Evolutionary conservation across 2,113 vertebrate species (phyloP), one percentile per base, ranked within the genome.

Genomic region (Corydoras maculifer): DNA sequence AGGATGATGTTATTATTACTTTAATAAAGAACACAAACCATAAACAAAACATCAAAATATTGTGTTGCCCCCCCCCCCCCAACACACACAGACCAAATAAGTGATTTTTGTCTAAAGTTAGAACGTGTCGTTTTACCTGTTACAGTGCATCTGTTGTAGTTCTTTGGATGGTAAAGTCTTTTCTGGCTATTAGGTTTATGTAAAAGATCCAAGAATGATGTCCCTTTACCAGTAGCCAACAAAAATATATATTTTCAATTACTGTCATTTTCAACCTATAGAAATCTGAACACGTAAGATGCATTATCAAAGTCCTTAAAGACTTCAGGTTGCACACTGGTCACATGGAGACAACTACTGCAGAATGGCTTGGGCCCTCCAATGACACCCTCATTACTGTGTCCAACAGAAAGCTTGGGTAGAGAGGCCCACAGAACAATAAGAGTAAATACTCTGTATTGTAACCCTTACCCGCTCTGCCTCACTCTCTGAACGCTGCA

Each of bases 361-460:
- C 66, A 84, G 84, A 87, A 82, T 70, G 71, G 78, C 78, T 65
- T 58, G 58, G 50, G 64, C 75, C 82, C 67, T 80, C 69, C 83
- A 61, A 65, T 79, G 80, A 82, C 75, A 75, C 66, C 71, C 75
- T 80, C 82, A 80, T 82, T 79, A 76, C 75, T 75, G 65, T 75
- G 77, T 77, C 76, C 77, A 81, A 61, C 62, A 67, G 65, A 77
- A 78, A 78, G 74, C 60, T 68, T 60, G 29, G 78, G 69, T 65
- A 59, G 61, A 76, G 75, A 80, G 63, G 59, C 54, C 65, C 79
- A 79, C 78, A 75, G 77, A 85, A 91, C 86, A 92, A 91, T 89
- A 84, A 76, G 73, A 72, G 53, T 80, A 84, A 86, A 85, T 82
- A 73, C 74, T 67, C 71, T 63, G 75, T 80, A 87, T 88, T 84